phyloP scores from a whole-genome alignment of 2,888 invertebrate species.

The Cerceris ruficornis region DNA sequence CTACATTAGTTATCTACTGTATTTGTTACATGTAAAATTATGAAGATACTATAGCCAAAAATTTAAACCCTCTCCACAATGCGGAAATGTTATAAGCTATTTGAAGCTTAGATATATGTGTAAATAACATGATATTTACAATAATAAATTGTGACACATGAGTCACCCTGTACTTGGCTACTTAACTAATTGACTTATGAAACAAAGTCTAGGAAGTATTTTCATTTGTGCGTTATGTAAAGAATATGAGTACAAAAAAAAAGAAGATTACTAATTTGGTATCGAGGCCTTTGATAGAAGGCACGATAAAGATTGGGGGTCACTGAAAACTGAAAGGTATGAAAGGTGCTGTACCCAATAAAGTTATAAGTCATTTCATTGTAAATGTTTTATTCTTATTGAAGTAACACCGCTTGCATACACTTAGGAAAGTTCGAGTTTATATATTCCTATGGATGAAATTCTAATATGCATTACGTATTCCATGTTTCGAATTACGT shows the following conservation, averaged over 20 bases:
- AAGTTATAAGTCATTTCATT: constrained; percentile 58
- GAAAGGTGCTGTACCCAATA: constrained; percentile 58
- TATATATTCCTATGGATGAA: neutral
- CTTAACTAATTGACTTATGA: constrained; percentile 54
- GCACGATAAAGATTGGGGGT: constrained; percentile 31
- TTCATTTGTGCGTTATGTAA: constrained; percentile 57
- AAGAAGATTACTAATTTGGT: constrained; percentile 32
- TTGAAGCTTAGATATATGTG: constrained; percentile 78
- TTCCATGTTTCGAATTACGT: neutral
- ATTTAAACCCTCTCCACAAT: constrained; percentile 67
- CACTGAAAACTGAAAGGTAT: constrained; percentile 30
- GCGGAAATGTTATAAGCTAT: constrained; percentile 72
- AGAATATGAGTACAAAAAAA: constrained; percentile 59
- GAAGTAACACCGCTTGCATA: constrained; percentile 25
- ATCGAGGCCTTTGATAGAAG: constrained; percentile 27
- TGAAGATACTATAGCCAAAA: constrained; percentile 67
- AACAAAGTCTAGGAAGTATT: constrained; percentile 37
- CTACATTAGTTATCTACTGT: constrained; percentile 76
- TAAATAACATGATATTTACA: constrained; percentile 80
- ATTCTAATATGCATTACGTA: neutral
- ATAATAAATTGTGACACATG: constrained; percentile 76
- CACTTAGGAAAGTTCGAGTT: neutral
- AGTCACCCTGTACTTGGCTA: constrained; percentile 67
- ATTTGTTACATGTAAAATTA: constrained; percentile 76
- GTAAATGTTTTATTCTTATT: constrained; percentile 37